Evolutionary conservation across 2,113 vertebrate species (phyloP).

Genomic region (Dipodomys spectabilis): DNA sequence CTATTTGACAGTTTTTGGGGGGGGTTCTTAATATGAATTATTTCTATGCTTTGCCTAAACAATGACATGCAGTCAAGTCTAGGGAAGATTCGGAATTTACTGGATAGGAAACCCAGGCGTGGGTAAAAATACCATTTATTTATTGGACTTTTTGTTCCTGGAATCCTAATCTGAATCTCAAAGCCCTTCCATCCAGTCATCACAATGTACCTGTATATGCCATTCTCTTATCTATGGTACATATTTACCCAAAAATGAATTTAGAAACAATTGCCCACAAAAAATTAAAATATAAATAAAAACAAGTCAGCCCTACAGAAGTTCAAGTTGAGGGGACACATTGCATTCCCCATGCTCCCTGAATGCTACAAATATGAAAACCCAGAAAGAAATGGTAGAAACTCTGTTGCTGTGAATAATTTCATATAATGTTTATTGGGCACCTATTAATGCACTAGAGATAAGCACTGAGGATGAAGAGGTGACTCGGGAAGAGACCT

Average conservation of each 20-base stretch:
- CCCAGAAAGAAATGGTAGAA: not conserved
- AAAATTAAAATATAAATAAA: no score
- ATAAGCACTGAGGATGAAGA: not conserved
- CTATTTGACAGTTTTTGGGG: not conserved
- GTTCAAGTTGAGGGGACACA: constrained; percentile 7
- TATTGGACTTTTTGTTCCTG: not conserved
- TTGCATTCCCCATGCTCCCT: not conserved
- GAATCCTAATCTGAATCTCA: constrained; percentile 14
- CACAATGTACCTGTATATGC: not conserved
- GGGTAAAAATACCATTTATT: not conserved
- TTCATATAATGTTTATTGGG: constrained; percentile 31
- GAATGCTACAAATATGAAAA: constrained; percentile 32
- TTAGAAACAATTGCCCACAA: not conserved
- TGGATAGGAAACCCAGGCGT: constrained; percentile 12
- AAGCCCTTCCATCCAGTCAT: not conserved
- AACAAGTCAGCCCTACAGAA: not conserved
- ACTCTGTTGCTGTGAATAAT: not conserved
- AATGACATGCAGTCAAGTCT: not conserved
- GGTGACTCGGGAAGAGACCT: constrained; percentile 4
- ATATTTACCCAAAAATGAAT: constrained; percentile 39
- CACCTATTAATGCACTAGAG: not conserved
- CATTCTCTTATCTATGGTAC: not conserved
- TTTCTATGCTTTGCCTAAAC: constrained; percentile 5
- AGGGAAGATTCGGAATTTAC: not conserved
- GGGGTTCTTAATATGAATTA: not conserved